Conservation (phyloP, 2,797 vertebrate genomes). For the Siniperca obscura region DNA sequence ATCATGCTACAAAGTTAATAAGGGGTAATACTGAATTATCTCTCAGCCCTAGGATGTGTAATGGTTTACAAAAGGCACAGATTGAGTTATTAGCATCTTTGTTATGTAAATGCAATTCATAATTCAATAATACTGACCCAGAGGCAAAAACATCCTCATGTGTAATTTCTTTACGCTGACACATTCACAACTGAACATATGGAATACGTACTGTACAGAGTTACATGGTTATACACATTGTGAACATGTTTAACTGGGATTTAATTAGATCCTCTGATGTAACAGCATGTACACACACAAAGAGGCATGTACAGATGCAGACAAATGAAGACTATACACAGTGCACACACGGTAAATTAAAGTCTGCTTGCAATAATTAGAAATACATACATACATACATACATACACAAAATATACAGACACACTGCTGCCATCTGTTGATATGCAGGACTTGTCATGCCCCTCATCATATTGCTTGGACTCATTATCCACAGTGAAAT, state of each 20-base stretch:
- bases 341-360: conserved; percentile 6
- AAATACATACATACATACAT: neutral
- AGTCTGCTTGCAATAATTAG: neutral
- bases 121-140: conserved; percentile 28
- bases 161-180: neutral
- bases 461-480: conserved; percentile 20
- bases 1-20: neutral
- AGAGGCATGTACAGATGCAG: neutral
- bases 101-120: conserved; percentile 42
- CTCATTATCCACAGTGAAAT: conserved; percentile 33
- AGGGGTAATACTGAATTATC: conserved; percentile 37
- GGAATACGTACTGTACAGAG: neutral
- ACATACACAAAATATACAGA: neutral
- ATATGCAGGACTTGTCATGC: conserved; percentile 31
- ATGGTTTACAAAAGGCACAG: conserved; percentile 17
- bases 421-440: conserved; percentile 60
- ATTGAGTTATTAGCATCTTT: conserved; percentile 18
- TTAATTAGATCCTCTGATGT: conserved; percentile 24
- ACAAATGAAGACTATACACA: neutral
- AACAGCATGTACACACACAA: neutral
- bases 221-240: conserved; percentile 13
- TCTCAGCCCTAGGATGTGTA: neutral
- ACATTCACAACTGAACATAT: conserved; percentile 6
- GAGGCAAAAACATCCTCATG: neutral
- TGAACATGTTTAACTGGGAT: conserved; percentile 20